A percentile compares a stretch with the other conserved stretches of the same genome.
phyloP scores from a whole-genome alignment of 2,888 invertebrate species.

The Phymatocera aterrima region DNA sequence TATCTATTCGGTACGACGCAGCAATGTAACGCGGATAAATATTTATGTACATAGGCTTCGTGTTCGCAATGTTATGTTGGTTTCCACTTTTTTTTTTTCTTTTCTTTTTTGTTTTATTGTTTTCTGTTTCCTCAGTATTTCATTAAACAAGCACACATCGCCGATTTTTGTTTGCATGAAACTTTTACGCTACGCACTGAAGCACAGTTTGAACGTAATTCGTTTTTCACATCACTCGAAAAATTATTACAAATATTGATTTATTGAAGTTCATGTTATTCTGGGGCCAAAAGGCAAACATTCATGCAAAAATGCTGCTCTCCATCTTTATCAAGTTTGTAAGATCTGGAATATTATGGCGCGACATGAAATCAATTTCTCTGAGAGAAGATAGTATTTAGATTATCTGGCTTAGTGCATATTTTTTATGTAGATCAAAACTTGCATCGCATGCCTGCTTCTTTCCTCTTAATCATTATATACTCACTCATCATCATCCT shows the following conservation, averaged over 20 bases:
- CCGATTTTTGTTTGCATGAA: slow-evolving; percentile 33
- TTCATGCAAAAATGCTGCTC: too few species aligned
- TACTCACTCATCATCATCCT: slow-evolving; percentile 15
- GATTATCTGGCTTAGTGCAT: background rate
- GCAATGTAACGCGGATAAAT: slow-evolving; percentile 38
- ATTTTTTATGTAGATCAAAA: background rate
- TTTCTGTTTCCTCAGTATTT: background rate
- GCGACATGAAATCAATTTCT: too few species aligned
- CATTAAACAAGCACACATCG: slow-evolving; percentile 4
- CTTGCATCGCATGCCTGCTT: slow-evolving; percentile 14
- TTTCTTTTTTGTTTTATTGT: background rate
- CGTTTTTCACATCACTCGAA: background rate
- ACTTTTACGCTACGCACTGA: slow-evolving; percentile 22
- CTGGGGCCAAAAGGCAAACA: background rate
- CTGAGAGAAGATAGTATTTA: too few species aligned
- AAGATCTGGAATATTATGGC: background rate
- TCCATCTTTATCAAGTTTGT: too few species aligned
- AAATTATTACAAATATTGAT: background rate
- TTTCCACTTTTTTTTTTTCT: background rate
- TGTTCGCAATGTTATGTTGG: slow-evolving; percentile 33
- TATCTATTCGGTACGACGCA: background rate
- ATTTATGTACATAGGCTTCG: slow-evolving; percentile 42
- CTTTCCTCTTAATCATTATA: background rate
- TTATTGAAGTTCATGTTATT: background rate
- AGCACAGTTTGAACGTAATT: background rate